Conservation (phyloP, 2,113 vertebrate genomes). For the Brevimyrus niger region DNA sequence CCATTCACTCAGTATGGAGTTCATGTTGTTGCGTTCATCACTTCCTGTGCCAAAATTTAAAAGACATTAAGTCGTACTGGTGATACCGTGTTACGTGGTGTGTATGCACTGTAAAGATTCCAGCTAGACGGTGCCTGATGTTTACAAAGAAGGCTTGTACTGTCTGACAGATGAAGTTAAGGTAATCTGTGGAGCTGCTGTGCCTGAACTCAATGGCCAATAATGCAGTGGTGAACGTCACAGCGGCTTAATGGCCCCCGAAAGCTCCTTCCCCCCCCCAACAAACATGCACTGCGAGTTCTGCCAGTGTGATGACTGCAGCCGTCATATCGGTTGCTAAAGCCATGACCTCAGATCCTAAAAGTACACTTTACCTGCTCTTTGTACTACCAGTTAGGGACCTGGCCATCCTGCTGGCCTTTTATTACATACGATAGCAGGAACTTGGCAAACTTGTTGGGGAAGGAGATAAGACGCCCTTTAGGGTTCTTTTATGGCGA, state of each 20-base stretch:
- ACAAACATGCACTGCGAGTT: not conserved
- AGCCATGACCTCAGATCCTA: not conserved
- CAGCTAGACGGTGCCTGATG: not conserved
- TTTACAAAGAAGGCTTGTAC: conserved; percentile 7
- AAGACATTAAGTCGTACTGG: not conserved
- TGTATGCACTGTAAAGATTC: not conserved
- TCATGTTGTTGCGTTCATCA: not conserved
- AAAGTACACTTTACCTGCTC: not conserved
- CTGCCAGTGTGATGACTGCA: not conserved
- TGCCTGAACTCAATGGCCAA: not conserved
- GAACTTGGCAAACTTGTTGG: not conserved
- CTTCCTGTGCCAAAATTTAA: conserved; percentile 11
- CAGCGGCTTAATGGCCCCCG: not conserved
- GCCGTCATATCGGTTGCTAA: not conserved
- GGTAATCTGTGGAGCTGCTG: not conserved
- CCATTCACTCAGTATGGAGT: not conserved
- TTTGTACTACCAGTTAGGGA: not conserved
- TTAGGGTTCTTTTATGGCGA: not conserved
- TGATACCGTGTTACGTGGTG: not conserved
- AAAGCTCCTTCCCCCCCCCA: not conserved
- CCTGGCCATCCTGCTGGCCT: not conserved
- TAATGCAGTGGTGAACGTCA: not conserved
- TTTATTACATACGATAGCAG: not conserved
- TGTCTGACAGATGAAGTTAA: not conserved
- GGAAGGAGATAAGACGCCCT: not conserved